Evolutionary conservation across 2,113 vertebrate genomes (phyloP).

Genomic region (Copsychus sechellarum): DNA sequence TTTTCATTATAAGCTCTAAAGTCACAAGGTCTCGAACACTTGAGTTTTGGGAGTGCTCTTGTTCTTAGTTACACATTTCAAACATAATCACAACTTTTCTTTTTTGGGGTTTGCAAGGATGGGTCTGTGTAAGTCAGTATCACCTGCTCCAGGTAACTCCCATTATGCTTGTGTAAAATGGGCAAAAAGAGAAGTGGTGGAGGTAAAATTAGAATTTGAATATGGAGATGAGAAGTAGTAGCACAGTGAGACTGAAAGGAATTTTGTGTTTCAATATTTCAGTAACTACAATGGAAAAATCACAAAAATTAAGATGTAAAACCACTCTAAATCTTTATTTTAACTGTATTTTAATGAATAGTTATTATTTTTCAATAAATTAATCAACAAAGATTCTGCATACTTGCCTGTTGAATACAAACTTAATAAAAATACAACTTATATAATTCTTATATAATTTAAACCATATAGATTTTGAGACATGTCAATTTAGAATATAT

Average conservation of each 20-base stretch:
- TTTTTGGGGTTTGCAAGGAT: background rate
- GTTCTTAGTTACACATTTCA: background rate
- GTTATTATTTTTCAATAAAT: constrained; percentile 37
- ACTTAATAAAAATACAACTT: constrained; percentile 3
- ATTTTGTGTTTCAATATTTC: background rate
- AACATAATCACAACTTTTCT: background rate
- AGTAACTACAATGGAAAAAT: background rate
- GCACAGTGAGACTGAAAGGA: background rate
- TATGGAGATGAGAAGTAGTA: background rate
- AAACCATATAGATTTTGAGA: background rate
- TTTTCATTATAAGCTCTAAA: background rate
- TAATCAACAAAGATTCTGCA: constrained; percentile 46
- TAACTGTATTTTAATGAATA: background rate
- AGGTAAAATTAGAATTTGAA: background rate
- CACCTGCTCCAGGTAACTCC: background rate
- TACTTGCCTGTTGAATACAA: background rate
- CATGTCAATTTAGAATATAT: background rate
- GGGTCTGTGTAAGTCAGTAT: background rate
- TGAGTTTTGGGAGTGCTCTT: background rate
- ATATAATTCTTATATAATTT: background rate
- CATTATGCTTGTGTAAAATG: background rate
- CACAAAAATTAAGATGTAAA: background rate
- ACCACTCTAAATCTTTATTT: background rate
- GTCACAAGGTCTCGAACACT: background rate
- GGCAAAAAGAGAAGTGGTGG: background rate